Evolutionary conservation across 2,113 vertebrate species (phyloP).

Genomic region (Chamaea fasciata): DNA sequence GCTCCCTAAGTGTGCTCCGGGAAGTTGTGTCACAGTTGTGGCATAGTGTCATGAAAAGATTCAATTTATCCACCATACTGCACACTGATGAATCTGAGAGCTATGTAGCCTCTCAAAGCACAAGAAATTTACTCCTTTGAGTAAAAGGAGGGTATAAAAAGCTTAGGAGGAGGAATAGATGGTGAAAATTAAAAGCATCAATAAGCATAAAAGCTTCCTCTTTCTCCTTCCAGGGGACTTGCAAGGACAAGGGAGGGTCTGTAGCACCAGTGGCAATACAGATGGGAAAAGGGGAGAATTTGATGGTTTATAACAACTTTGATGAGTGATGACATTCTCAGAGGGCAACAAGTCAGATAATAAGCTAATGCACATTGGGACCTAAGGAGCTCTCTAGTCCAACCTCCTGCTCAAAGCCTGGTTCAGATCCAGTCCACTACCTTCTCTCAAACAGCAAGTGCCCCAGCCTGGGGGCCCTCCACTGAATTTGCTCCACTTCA

Average conservation of each 20-base stretch:
- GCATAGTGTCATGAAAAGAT: background rate
- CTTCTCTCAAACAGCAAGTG: background rate
- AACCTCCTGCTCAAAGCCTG: background rate
- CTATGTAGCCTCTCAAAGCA: background rate
- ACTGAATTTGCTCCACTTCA: background rate
- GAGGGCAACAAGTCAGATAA: background rate
- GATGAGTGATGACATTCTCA: background rate
- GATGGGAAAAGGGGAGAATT: background rate
- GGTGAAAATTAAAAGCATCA: background rate
- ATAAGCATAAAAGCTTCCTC: background rate
- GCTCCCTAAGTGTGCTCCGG: background rate
- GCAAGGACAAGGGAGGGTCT: background rate
- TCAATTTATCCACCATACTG: background rate
- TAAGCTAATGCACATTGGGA: background rate
- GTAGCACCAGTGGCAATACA: background rate
- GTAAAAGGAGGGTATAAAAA: background rate
- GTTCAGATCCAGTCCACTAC: background rate
- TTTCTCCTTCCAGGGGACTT: background rate
- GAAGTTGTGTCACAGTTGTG: background rate
- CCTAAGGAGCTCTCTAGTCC: background rate
- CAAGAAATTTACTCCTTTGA: background rate
- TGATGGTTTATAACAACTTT: background rate
- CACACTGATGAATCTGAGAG: background rate
- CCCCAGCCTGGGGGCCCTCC: background rate
- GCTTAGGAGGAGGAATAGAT: background rate